Evolutionary conservation across 2,888 invertebrate genomes (phyloP), one percentile per base, ranked within the genome.

Genomic region (Trilocha varians): DNA sequence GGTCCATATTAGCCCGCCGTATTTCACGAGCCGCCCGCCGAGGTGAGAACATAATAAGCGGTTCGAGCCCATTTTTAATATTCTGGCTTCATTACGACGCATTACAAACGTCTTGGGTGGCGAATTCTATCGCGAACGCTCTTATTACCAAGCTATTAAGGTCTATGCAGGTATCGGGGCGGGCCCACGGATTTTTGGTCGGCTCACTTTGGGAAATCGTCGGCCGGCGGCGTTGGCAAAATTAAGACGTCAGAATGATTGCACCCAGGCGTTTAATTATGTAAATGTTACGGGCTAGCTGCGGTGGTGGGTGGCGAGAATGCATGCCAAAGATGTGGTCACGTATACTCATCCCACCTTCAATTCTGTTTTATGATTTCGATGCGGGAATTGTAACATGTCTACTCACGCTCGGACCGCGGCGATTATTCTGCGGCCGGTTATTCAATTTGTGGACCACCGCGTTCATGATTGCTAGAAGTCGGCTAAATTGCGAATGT

Each of bases 31-130:
- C 63, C 70, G 60, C 67, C 78, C 71, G 77, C 68, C 72, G 80
- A 85, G 83, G 84, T 85, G 84, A 83, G 84, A 85, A 84, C 80
- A 76, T 84, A 84, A 85, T 85, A 83, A 84, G 84, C 80, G 76
- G 85, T 78, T 80, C 62, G 78, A 66, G 55, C 62, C 77, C 82
- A 82, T 83, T 85, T 84, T 85, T 85, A 85, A 84, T 85, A 83
- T 83, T 84, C 82, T 72, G 65, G 80, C 82, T 80, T 85, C 82
- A 83, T 85, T 84, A 85, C 80, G 74, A 72, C 78, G 73, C 80
- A 85, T 85, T 84, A 83, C 80, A 77, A 75, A 74, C 84, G 78
- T 82, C 84, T 82, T 85, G 84, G 84, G 84, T 85, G 84, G 84
- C 80, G 83, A 83, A 83, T 84, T 82, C 83, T 83, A 84, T 82